Base-by-base conservation (phyloP, 2,888 invertebrate genomes). In the Mesorhabditis belari region DNA sequence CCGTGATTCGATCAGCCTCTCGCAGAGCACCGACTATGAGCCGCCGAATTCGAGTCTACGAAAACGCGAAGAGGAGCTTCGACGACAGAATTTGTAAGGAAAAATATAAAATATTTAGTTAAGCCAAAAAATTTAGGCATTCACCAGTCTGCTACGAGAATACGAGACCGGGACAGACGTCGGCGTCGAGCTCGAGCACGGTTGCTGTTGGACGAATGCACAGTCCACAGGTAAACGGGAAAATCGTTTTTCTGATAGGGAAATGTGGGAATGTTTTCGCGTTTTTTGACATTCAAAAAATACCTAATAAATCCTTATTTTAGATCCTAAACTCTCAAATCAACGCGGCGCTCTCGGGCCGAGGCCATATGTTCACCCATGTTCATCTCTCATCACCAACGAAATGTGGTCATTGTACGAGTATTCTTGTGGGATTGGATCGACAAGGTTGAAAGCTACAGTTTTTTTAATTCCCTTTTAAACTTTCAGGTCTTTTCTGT, bases 321-420 rank as follows among this genome's bases (percentile, higher is more conserved):
- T 9, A n/a, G 12, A 35, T 35, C 44, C 44, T n/a, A 35, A n/a
- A 35, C 44, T n/a, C 9, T 25, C 56, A 44, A 6, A 58, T 77
- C 29, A 79, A 77, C 62, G 69, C 69, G 50, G 76, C 75, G 27
- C 60, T 74, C n/a, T 70, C 66, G 55, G 71, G 67, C 26, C 66
- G 77, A 27, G 73, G 87, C 53, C 95, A 95, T 83, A 91, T 92
- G 82, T 98, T 96, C 85, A 85, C 92, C 67, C 91, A 94, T 66
- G 87, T 92, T 65, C 91, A 92, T 4, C 94, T 96, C 83, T 89
- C 89, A 72, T 89, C 90, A 70, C 96, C 96, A 58, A 90, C 92
- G 63, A 98, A 96, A 83, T 98, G 98, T 83, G 92, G 90, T 81
- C 92, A 93, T 80, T 96, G 96, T 82, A 95, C 95, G 2, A 94